Evolutionary conservation across 2,888 invertebrate species (phyloP).

Genomic region (Drosophila engyochracea): DNA sequence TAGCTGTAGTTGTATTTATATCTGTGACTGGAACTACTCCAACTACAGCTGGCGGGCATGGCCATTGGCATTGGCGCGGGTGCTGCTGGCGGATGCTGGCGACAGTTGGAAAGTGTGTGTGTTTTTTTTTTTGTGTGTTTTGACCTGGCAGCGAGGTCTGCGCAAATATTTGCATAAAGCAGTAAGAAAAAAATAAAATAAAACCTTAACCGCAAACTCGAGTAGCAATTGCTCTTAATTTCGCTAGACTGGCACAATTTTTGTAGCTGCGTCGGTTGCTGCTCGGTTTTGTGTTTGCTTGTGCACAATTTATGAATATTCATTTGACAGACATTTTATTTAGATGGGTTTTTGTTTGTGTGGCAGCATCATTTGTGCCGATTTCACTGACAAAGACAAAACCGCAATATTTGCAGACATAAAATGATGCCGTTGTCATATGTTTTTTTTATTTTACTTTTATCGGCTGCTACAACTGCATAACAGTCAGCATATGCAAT

Average conservation of each 20-base stretch:
- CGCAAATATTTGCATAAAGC: slow-evolving; percentile 67
- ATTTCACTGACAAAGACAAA: slow-evolving; percentile 43
- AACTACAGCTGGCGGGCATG: slow-evolving; percentile 44
- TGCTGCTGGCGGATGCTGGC: slow-evolving; percentile 71
- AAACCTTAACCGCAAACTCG: slow-evolving; percentile 58
- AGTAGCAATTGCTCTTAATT: slow-evolving; percentile 80
- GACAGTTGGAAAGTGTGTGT: slow-evolving; percentile 76
- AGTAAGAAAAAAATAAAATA: slow-evolving; percentile 3
- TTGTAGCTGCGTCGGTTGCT: slow-evolving; percentile 16
- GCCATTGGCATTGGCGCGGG: slow-evolving; percentile 58
- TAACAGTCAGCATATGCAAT: slow-evolving; percentile 58
- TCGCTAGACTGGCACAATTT: slow-evolving; percentile 55
- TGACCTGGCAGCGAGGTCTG: slow-evolving; percentile 28
- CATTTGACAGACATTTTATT: slow-evolving; percentile 56
- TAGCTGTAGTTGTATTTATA: slow-evolving; percentile 23
- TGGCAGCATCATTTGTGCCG: slow-evolving; percentile 20
- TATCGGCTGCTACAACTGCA: slow-evolving; percentile 29
- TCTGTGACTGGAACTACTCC: slow-evolving; percentile 30
- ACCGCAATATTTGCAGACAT: slow-evolving; percentile 32
- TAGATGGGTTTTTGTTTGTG: slow-evolving; percentile 20
- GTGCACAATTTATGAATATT: slow-evolving; percentile 48
- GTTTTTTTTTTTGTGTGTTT: slow-evolving; percentile 39
- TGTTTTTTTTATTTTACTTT: not conserved
- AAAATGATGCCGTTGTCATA: slow-evolving; percentile 28
- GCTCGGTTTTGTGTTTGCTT: slow-evolving; percentile 20